Conservation (phyloP, 2,888 invertebrate species). For the Philonicus albiceps region DNA sequence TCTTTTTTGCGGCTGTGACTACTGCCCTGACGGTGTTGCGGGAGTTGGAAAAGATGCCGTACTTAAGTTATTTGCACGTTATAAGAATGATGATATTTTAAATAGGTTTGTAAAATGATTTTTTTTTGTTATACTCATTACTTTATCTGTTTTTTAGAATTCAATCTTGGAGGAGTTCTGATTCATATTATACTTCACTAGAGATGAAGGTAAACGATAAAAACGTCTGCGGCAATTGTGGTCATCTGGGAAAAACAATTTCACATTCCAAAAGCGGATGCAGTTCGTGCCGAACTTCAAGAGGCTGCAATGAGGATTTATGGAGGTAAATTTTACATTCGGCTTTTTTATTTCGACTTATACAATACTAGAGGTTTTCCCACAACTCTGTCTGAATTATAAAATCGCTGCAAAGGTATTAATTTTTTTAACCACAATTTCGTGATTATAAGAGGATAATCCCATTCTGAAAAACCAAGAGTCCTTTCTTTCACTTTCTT, state of each 20-base stretch:
- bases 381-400: too few relatives aligned
- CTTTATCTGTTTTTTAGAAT: slow-evolving; percentile 62
- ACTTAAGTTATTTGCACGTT: slow-evolving; percentile 72
- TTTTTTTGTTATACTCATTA: neutral
- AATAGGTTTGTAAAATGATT: slow-evolving; percentile 64
- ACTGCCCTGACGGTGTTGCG: slow-evolving; percentile 76
- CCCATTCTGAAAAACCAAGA: too few relatives aligned
- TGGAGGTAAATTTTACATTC: slow-evolving; percentile 66
- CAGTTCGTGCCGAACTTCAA: slow-evolving; percentile 68
- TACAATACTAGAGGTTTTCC: neutral
- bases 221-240: slow-evolving; percentile 74
- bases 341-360: too few relatives aligned
- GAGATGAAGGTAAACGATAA: slow-evolving; percentile 67
- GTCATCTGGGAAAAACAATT: slow-evolving; percentile 72
- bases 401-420: too few relatives aligned
- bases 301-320: slow-evolving; percentile 69
- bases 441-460: too few relatives aligned
- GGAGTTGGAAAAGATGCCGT: slow-evolving; percentile 83
- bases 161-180: slow-evolving; percentile 71
- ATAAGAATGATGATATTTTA: slow-evolving; percentile 71
- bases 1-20: slow-evolving; percentile 88
- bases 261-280: slow-evolving; percentile 74
- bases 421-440: too few relatives aligned
- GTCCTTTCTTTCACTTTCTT: too few relatives aligned
- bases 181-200: slow-evolving; percentile 66